Base-by-base conservation (phyloP, 2,888 invertebrate species). In the Acanthopleura granulata region DNA sequence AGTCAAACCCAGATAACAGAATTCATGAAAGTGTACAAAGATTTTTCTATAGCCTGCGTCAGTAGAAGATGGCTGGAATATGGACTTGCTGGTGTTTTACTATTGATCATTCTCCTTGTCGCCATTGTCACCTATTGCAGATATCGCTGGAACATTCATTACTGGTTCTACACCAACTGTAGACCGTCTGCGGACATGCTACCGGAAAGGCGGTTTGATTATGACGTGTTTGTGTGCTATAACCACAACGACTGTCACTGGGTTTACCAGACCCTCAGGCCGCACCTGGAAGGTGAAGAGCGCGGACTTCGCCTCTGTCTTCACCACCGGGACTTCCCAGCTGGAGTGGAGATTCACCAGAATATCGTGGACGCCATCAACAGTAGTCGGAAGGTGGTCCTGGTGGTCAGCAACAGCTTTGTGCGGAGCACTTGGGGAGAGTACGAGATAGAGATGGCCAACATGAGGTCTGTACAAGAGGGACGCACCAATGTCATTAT, bases 191-290 rank as follows among this genome's bases (percentile, higher is more conserved):
- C 11, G 12, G 49, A 70, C 12, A 62, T 62, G 62, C 22, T 70
- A 12, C 29, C 30, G 12, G 11, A 29, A 16, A 40, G 12, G 12
- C 27, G 29, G 29, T 50, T 49, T 25, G 25, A 11, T 11, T 72
- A 72, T 50, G 72, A 72, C 25, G 72, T 25, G 18, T 72, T 72
- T 50, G 72, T 72, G 25, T 49, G 49, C 27, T 72, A 50, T 25
- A 49, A 25, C 72, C 16, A 72, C 11, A 27, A 72, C 22, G 72
- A 72, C 25, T 50, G 15, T 25, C 16, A 50, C 11, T 72, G 72
- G 72, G 72, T 72, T 14, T 72, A 51, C 50, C 14, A 30, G 14
- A 18, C 12, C 12, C 25, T 72, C 14, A 14, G 72, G 22, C 9
- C 18, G 14, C 9, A n/a, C 9, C 18, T 72, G 16, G 72, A 72